phyloP scores from a whole-genome alignment of 2,113 vertebrate species.

The Microtus oregoni region DNA sequence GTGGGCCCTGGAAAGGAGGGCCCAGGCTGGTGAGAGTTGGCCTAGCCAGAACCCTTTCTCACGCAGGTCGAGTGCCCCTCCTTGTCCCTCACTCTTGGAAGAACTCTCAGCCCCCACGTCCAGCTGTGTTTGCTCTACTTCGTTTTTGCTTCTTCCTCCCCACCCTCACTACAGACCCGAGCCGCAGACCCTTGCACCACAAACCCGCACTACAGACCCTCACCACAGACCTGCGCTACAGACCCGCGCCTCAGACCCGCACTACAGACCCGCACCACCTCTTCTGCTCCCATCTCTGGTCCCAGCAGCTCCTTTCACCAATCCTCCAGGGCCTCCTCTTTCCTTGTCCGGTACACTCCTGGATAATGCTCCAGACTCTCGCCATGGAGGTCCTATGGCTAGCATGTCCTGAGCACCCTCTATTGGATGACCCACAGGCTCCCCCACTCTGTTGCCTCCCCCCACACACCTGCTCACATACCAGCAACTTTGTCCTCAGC shows the following conservation, averaged over 20 bases:
- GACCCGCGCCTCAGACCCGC: not conserved
- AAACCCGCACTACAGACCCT: not conserved
- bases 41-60: not conserved
- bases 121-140: not conserved
- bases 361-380: not conserved
- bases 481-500: not conserved
- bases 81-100: too few relatives aligned
- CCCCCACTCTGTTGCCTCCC: too few relatives aligned
- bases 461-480: not conserved
- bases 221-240: not conserved
- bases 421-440: too few relatives aligned
- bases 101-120: too few relatives aligned
- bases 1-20: not conserved
- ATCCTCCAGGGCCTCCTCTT: not conserved
- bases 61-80: not conserved
- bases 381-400: not conserved
- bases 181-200: too few relatives aligned
- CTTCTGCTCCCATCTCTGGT: not conserved
- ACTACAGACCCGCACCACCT: not conserved
- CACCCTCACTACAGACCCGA: not conserved
- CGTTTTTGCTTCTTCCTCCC: not conserved
- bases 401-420: not conserved
- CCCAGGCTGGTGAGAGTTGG: not conserved
- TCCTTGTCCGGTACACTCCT: not conserved
- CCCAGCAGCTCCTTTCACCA: not conserved